These are phyloP conservation scores for Triplophysa yarkandensis DNA, from an alignment of 2,797 vertebrate species.

Conservation along the genomic window DNA sequence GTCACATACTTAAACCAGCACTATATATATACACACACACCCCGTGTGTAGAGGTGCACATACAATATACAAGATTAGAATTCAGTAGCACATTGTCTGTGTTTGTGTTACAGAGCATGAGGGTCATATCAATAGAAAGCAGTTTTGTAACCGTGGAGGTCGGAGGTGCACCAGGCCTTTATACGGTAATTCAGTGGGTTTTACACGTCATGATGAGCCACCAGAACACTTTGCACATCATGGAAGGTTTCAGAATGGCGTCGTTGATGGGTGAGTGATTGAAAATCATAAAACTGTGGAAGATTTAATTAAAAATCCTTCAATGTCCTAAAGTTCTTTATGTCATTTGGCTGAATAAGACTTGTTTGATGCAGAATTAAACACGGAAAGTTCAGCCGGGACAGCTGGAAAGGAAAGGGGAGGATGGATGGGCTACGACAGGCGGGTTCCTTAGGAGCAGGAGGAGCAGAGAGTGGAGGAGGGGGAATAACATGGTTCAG, in stretches of 20 bases:
- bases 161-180: conserved; percentile 77
- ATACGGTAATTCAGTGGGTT: conserved; percentile 60
- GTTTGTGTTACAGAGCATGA: conserved; percentile 79
- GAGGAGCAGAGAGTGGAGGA: conserved; percentile 47
- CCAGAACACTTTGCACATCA: conserved; percentile 67
- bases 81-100: background rate
- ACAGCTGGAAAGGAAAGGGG: conserved; percentile 72
- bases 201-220: conserved; percentile 60
- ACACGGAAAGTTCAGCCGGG: conserved; percentile 66
- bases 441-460: conserved; percentile 55
- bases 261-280: conserved; percentile 83
- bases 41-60: too few species aligned
- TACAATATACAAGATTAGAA: too few species aligned
- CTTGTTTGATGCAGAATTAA: conserved; percentile 71
- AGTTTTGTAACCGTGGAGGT: conserved; percentile 78
- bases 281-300: conserved; percentile 67
- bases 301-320: background rate
- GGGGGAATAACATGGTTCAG: conserved; percentile 81
- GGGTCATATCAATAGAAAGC: conserved; percentile 76
- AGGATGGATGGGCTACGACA: conserved; percentile 74
- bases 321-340: too few species aligned
- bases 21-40: too few species aligned
- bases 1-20: too few species aligned
- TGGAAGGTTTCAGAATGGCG: conserved; percentile 74
- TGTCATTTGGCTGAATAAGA: too few species aligned